phyloP scores from a whole-genome alignment of 2,113 vertebrate species.

The Fulica atra region DNA sequence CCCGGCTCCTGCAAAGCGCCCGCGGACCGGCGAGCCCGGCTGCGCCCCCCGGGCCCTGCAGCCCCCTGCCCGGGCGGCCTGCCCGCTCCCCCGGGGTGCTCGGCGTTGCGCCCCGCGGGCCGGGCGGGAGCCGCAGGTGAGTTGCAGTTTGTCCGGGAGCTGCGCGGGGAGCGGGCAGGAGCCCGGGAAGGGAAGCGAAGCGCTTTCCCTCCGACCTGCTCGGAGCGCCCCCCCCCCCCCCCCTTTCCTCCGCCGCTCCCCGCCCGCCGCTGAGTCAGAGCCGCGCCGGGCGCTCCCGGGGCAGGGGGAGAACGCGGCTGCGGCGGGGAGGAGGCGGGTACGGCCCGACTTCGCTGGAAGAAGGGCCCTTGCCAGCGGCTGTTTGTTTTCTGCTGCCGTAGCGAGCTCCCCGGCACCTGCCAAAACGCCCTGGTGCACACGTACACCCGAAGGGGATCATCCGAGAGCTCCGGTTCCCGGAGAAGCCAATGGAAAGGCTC shows the following conservation, averaged over 20 bases:
- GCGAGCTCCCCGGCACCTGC: conserved; percentile 27
- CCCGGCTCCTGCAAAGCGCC: not conserved
- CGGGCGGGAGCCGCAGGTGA: not conserved
- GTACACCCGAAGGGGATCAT: not conserved
- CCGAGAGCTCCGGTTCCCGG: not conserved
- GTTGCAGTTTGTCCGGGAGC: not conserved
- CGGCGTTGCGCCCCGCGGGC: not conserved
- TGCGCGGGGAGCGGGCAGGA: not conserved
- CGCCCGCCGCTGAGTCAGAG: not conserved
- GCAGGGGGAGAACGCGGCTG: not conserved
- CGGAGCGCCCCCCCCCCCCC: too few species aligned
- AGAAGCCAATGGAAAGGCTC: not conserved
- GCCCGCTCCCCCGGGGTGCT: not conserved
- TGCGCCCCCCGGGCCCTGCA: not conserved
- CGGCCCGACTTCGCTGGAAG: not conserved
- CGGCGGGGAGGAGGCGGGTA: not conserved
- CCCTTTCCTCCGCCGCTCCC: too few species aligned
- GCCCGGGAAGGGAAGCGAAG: not conserved
- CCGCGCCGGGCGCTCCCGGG: not conserved
- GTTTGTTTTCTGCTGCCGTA: not conserved
- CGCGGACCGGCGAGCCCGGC: not conserved
- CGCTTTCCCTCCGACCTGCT: not conserved
- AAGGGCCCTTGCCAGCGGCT: not conserved
- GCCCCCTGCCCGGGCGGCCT: not conserved
- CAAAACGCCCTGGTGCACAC: conserved; percentile 3